Evolutionary conservation across 2,797 vertebrate genomes (phyloP).

Genomic region (Crypturellus tataupa): DNA sequence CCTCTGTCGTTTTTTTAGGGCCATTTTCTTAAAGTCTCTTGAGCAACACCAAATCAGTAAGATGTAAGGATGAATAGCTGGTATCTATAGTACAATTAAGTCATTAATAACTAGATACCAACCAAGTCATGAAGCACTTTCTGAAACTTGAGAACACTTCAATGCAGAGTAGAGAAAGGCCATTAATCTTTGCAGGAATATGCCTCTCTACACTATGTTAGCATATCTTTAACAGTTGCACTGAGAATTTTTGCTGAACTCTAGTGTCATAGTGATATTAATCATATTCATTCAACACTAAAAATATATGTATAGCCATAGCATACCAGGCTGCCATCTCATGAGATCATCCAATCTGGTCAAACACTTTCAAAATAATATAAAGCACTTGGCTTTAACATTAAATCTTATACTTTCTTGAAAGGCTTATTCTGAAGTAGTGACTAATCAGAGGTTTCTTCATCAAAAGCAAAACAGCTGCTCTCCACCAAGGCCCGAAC

Average conservation of each 20-base stretch:
- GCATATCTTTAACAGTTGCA: background rate
- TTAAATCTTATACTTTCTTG: background rate
- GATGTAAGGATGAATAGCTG: background rate
- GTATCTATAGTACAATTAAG: background rate
- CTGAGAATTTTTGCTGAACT: background rate
- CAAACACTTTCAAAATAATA: background rate
- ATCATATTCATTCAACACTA: background rate
- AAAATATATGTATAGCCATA: background rate
- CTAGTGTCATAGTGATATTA: background rate
- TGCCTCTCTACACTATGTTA: background rate
- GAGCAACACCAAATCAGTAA: background rate
- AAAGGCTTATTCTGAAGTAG: background rate
- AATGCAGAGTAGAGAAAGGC: background rate
- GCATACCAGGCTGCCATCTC: background rate
- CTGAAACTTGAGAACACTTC: background rate
- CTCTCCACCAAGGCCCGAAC: background rate
- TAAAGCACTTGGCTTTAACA: background rate
- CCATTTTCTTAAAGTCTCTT: background rate
- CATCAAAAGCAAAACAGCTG: background rate
- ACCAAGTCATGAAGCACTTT: background rate
- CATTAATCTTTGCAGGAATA: background rate
- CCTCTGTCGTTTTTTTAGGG: background rate
- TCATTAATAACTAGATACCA: background rate
- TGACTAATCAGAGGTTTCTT: background rate
- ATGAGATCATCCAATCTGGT: background rate